A percentile compares a stretch with the other conserved stretches of the same genome.
Conservation (phyloP, 1,140 invertebrate genomes). For the Bombus pyrosoma region DNA sequence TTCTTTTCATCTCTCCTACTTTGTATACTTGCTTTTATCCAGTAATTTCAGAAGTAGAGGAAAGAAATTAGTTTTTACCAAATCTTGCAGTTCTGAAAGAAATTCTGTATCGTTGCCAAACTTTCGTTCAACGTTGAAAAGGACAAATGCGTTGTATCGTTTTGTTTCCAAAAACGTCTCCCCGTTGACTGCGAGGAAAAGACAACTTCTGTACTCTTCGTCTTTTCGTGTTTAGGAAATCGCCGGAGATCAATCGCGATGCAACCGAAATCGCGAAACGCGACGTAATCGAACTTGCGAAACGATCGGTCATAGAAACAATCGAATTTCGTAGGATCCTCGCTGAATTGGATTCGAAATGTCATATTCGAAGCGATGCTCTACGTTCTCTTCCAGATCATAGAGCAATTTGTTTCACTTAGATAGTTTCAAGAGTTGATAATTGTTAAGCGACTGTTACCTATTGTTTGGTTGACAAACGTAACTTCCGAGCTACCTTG, state of each 20-base stretch:
- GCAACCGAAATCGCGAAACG: too few relatives aligned
- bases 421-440: background rate
- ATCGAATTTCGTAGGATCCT: background rate
- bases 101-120: background rate
- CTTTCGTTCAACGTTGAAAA: background rate
- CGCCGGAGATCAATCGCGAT: too few relatives aligned
- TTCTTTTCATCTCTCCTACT: background rate
- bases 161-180: too few relatives aligned
- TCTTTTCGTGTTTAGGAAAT: background rate
- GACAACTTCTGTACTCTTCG: background rate
- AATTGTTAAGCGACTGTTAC: background rate
- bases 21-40: background rate
- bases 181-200: fast-evolving
- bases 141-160: background rate
- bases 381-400: background rate
- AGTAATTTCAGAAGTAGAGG: background rate
- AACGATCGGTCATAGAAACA: background rate
- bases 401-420: background rate
- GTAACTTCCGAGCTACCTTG: background rate
- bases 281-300: background rate
- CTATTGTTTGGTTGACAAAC: background rate
- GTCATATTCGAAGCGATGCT: background rate
- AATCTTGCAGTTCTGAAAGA: background rate
- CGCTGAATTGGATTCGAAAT: background rate
- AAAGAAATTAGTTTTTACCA: background rate